A percentile compares a stretch with the other conserved stretches of the same genome.
Evolutionary conservation across 2,113 vertebrate genomes (phyloP).

Genomic region (Manacus vitellinus): DNA sequence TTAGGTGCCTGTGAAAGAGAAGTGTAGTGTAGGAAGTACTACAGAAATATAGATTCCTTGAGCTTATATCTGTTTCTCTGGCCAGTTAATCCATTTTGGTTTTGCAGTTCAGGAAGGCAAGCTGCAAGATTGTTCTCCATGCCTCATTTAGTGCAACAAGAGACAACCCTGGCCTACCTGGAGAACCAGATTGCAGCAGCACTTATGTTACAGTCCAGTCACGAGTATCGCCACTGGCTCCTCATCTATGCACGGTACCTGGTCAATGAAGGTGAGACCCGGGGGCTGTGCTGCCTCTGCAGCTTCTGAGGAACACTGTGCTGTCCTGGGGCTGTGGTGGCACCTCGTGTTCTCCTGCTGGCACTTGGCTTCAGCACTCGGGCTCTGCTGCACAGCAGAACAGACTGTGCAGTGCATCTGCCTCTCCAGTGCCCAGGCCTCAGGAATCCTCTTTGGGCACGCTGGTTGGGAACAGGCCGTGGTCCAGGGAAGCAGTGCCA

Average conservation of each 20-base stretch:
- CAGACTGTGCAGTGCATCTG: neutral
- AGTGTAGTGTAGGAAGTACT: neutral
- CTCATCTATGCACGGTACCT: constrained; percentile 96
- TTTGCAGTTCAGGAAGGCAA: constrained; percentile 86
- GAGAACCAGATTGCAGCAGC: constrained; percentile 94
- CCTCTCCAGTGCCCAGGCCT: neutral
- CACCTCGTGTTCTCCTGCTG: neutral
- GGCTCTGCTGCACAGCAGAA: neutral
- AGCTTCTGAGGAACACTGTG: neutral
- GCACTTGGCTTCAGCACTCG: neutral
- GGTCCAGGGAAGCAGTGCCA: neutral
- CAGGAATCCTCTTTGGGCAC: neutral
- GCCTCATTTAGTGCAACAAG: constrained; percentile 92
- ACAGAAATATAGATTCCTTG: neutral
- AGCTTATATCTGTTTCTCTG: neutral
- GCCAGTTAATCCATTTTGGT: neutral
- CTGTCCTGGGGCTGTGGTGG: neutral
- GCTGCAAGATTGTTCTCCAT: constrained; percentile 91
- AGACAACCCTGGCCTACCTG: constrained; percentile 92
- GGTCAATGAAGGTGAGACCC: constrained; percentile 91
- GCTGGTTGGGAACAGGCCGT: rapidly evolving
- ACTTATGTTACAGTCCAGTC: constrained; percentile 86
- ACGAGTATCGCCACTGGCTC: constrained; percentile 95
- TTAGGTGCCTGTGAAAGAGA: neutral
- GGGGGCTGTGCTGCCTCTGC: neutral